Conservation (phyloP, 2,113 vertebrate species). For the Phrynocephalus versicolor region DNA sequence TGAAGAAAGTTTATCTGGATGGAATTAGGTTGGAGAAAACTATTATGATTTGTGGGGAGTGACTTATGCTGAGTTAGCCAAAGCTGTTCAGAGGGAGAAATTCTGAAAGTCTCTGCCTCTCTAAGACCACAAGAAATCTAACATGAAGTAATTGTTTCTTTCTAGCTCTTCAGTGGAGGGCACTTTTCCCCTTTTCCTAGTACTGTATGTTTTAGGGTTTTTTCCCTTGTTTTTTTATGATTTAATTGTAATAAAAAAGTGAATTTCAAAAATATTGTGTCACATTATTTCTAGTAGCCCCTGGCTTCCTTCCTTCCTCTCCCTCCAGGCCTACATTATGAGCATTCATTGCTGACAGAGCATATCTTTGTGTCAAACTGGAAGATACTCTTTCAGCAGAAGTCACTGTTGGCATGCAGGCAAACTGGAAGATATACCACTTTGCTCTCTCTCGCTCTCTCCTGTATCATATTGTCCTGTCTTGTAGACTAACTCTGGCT, state of each 20-base stretch:
- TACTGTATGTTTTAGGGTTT: too few relatives aligned
- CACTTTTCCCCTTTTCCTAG: too few relatives aligned
- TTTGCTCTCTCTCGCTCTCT: too few relatives aligned
- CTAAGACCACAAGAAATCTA: not conserved
- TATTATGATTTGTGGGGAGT: not conserved
- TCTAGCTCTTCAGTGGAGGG: too few relatives aligned
- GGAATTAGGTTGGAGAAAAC: not conserved
- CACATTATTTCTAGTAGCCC: not conserved
- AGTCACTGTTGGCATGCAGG: conserved; percentile 7
- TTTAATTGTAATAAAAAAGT: too few relatives aligned
- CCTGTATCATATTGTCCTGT: conserved; percentile 36
- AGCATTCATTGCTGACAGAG: not conserved
- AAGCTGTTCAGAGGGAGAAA: rapidly evolving
- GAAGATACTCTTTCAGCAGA: not conserved
- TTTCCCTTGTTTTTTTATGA: too few relatives aligned
- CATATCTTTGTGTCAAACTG: not conserved
- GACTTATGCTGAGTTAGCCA: not conserved
- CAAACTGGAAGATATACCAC: conserved; percentile 13
- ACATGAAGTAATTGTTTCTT: not conserved
- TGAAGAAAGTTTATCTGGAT: not conserved
- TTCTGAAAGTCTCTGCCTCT: not conserved
- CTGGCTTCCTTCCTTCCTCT: not conserved
- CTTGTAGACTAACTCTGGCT: conserved; percentile 65
- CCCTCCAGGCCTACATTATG: not conserved
- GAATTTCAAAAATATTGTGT: not conserved